A percentile compares a stretch with the other conserved stretches of the same genome.
These are phyloP conservation scores for Thamnaconus septentrionalis DNA, from an alignment of 2,113 vertebrate genomes.

Conservation along the genomic window DNA sequence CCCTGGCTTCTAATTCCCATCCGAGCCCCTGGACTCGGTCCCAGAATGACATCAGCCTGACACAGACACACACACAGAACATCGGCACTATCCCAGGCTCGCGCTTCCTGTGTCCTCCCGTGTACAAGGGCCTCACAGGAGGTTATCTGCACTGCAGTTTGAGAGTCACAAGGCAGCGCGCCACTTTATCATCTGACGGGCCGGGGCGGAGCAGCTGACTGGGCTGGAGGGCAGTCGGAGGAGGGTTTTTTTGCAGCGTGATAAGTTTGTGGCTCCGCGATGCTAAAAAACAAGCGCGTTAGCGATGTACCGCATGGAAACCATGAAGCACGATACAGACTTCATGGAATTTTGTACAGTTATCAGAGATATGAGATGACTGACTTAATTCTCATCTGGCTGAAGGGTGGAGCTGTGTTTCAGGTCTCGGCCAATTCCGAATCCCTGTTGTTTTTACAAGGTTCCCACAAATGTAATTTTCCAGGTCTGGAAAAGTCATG, in stretches of 20 bases:
- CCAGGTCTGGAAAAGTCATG: no score
- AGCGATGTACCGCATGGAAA: no score
- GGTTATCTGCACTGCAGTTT: conserved; percentile 47
- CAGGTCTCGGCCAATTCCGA: no score
- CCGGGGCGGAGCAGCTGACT: conserved; percentile 51
- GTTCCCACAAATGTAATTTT: no score
- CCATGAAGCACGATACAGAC: no score
- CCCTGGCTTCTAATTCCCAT: conserved; percentile 50
- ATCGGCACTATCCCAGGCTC: conserved; percentile 47
- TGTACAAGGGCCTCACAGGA: conserved; percentile 18
- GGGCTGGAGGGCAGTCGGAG: conserved; percentile 2
- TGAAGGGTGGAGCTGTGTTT: no score
- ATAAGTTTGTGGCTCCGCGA: background rate
- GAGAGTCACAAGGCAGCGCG: conserved; percentile 48
- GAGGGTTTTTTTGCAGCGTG: conserved; percentile 23
- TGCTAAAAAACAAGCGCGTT: no score
- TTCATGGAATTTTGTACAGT: no score
- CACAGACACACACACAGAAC: conserved; percentile 33
- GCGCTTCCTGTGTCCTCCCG: conserved; percentile 53
- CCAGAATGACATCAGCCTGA: conserved; percentile 67
- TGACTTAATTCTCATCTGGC: no score
- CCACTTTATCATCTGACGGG: conserved; percentile 32
- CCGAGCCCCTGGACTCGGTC: conserved; percentile 51
- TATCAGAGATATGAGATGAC: no score
- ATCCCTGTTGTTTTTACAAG: no score